Base-by-base conservation (phyloP, 2,113 vertebrate species). In the Tauraco erythrolophus region DNA sequence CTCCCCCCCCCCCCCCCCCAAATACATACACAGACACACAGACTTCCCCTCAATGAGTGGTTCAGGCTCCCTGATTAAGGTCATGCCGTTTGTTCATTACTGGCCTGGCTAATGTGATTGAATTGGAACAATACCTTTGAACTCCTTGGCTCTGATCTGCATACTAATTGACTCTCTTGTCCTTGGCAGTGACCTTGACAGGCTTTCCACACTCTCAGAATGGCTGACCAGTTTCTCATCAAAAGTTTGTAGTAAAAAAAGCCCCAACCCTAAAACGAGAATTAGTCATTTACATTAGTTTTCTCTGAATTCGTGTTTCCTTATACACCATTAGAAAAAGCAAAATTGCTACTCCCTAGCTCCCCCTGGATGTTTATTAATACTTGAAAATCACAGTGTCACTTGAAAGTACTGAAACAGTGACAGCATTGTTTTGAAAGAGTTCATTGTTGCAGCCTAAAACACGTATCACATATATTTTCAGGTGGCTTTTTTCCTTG, bases 101-200 rank as follows among this genome's bases (percentile, higher is more conserved):
- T 98, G 98, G 98, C 98, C 99, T 98, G 98, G 99, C 98, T 99
- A 99, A 99, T 99, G 98, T 99, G 99, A 99, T 99, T 99, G 99
- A 98, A 99, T 99, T 98, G 98, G 98, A 99, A 99, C 98, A 99
- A 99, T 99, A 99, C 98, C 98, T 99, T 99, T 99, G 99, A 99
- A 99, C 98, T 98, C 98, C 97, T 97, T 94, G 98, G 98, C 98
- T 99, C 98, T 99, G 99, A 99, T 99, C 99, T 99, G 99, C 99
- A 99, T 99, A 98, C 99, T 99, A 99, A 99, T 99, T 99, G 98
- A 98, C 99, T 98, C 96, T 94, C 97, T 94, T 97, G 98, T 99
- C 99, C 99, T 99, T 99, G 98, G 94, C 92, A 96, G 96, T 99
- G 99, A 99, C 99, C 99, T 99, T 98, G 98, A 95, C 96, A 97